Base-by-base conservation (phyloP, 2,888 invertebrate genomes). In the Lithophane leautieri region DNA sequence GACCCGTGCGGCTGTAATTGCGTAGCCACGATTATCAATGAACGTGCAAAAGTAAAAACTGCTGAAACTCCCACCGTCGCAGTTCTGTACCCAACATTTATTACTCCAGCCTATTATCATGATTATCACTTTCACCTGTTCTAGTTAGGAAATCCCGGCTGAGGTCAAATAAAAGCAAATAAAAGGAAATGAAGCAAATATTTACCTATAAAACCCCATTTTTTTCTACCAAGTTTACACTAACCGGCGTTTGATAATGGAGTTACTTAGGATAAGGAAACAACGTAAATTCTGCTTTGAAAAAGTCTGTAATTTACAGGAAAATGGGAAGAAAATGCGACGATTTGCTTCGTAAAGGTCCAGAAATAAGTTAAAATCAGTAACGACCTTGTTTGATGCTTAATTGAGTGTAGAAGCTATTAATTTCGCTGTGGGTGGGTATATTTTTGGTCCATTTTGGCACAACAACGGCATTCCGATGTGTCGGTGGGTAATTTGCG, bases 401-500 rank as follows among this genome's bases (percentile, higher is more conserved):
- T 85, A 84, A 87, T 87, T 87, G 86, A 85, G 72, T 73, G 77
- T 78, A n/a, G 68, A 42, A 11, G 81, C 85, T 79, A 85, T 87
- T 85, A 78, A 82, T 84, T 82, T 85, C 47, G n/a, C 40, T n/a
- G 58, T 50, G 54, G 72, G 58, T 50, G 54, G 72, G 80, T 85
- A 79, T 85, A 86, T 86, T 84, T 82, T 84, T 84, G 74, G 79
- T 78, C 73, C 80, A 83, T 88, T 87, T 79, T 66, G 60, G 73
- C 80, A 63, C 86, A 80, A 82, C 85, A 82, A 76, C 81, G 70
- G 85, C 81, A 88, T 89, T 86, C 85, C 86, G 52, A 84, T 80
- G 83, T 86, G 88, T 88, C 89, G 79, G 85, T 82, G 82, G 88
- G 84, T 86, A 90, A 89, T 90, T 89, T 88, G 87, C 83, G 86